A percentile compares a stretch with the other conserved stretches of the same genome.
Conservation (phyloP, 2,113 vertebrate species). For the Cyprinodon brontotheroides region DNA sequence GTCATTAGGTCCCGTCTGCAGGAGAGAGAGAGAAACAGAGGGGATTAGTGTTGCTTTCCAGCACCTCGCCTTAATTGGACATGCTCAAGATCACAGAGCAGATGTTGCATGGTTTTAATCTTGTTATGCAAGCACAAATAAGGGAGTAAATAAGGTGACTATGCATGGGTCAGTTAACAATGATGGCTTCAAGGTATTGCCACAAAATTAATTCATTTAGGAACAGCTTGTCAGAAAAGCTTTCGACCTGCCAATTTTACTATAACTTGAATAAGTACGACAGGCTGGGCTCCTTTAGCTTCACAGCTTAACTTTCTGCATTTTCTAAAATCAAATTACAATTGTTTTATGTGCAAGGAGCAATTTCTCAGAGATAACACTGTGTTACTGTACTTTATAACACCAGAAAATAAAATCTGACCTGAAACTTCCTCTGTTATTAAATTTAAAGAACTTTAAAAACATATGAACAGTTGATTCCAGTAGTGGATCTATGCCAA, state of each 20-base stretch:
- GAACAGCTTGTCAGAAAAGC: background rate
- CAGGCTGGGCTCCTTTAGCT: background rate
- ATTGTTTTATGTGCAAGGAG: background rate
- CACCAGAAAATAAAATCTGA: no score
- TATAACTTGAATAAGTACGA: background rate
- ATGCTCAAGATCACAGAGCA: conserved; percentile 16
- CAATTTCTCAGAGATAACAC: no score
- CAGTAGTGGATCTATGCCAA: background rate
- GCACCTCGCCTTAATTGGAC: conserved; percentile 26
- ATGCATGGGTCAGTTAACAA: background rate
- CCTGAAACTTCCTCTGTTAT: background rate
- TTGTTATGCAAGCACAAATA: conserved; percentile 21
- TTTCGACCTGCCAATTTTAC: background rate
- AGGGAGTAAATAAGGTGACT: background rate
- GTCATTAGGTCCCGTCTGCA: conserved; percentile 92
- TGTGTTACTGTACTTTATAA: no score
- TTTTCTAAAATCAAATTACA: background rate
- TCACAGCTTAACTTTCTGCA: background rate
- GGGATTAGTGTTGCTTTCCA: conserved; percentile 49
- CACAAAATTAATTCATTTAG: background rate
- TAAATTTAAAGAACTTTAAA: background rate
- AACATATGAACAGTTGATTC: background rate
- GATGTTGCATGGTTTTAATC: conserved; percentile 6
- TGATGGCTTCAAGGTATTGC: background rate
- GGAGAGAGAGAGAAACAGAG: conserved; percentile 6